Evolutionary conservation across 2,113 vertebrate species (phyloP).

Genomic region (Oncorhynchus masou): DNA sequence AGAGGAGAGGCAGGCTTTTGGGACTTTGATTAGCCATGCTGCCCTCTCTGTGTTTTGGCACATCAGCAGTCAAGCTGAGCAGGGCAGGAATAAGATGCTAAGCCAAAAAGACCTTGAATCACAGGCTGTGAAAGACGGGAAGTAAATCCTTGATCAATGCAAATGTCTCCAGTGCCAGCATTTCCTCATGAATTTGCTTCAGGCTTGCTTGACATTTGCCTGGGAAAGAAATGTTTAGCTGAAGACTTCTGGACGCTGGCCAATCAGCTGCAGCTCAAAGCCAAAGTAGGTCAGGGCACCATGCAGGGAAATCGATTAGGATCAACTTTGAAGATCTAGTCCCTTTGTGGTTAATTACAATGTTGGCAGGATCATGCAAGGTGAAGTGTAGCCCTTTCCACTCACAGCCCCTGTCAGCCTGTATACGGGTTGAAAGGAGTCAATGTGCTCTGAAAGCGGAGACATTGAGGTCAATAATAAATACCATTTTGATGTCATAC

Average conservation of each 20-base stretch:
- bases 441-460: no score
- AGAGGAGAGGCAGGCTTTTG: constrained; percentile 57
- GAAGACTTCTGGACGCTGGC: constrained; percentile 50
- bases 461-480: no score
- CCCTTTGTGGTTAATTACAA: neutral
- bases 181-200: constrained; percentile 61
- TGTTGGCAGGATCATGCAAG: neutral
- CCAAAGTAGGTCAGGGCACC: constrained; percentile 55
- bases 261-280: constrained; percentile 53
- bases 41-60: constrained; percentile 59
- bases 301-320: constrained; percentile 59
- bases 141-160: constrained; percentile 75
- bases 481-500: no score
- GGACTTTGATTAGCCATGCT: constrained; percentile 72
- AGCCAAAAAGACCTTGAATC: constrained; percentile 75
- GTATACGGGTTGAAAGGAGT: no score
- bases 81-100: constrained; percentile 73
- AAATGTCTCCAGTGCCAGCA: constrained; percentile 58
- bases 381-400: no score
- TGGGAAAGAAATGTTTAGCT: constrained; percentile 62
- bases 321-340: constrained; percentile 50
- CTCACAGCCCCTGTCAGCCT: no score
- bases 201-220: constrained; percentile 64
- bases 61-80: constrained; percentile 65
- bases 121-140: constrained; percentile 67